Base-by-base conservation (phyloP, 2,797 vertebrate genomes). In the Silurus aristotelis region DNA sequence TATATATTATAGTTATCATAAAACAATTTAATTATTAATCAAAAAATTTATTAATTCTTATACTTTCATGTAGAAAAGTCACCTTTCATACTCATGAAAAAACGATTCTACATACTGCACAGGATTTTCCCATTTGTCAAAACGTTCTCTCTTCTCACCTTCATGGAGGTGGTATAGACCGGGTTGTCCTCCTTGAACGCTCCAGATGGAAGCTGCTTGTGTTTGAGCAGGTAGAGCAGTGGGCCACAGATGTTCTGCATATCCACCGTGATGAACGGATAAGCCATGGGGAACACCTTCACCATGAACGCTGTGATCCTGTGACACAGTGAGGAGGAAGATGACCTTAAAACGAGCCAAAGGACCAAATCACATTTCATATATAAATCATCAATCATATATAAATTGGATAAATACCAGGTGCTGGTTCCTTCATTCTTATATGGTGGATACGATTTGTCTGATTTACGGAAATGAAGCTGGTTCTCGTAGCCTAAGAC, bases 371-470 rank as follows among this genome's bases (percentile, higher is more conserved):
- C 31, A 38, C 31, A 38, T 38, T 3, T 38, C 31, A 38, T 38
- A 38, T 38, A 38, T 38, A 79, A 12, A 10, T 46, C 67, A 19
- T 17, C 5, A 5, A 90, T 90, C 31, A 38, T 38, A 38, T 38
- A 98, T 0, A 84, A 73, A 52, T 15, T 3, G 15, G 10, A 46
- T 63, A 79, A 92, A 92, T 94, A 99, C 97, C 98, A 99, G 88
- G 97, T 97, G 91, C 97, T 99, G 1, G 97, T 20, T 0, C 90
- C 27, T 31, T 95, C 91, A 0, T 17, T 0, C 0, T 0, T 10
- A 90, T 96, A 99, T 76, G 96, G 96, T 0, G 96, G 96, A 0
- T 96, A 99, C 27, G 97, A 97, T 15, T 88, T 88, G 5, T 96
- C 97, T 0, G 0, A 2, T 83, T 93, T 96, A 61, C 90, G 95